A percentile compares a stretch with the other conserved stretches of the same genome.
phyloP scores from a whole-genome alignment of 92 coral and sea anemone species.

The Zoanthus solanderi region DNA sequence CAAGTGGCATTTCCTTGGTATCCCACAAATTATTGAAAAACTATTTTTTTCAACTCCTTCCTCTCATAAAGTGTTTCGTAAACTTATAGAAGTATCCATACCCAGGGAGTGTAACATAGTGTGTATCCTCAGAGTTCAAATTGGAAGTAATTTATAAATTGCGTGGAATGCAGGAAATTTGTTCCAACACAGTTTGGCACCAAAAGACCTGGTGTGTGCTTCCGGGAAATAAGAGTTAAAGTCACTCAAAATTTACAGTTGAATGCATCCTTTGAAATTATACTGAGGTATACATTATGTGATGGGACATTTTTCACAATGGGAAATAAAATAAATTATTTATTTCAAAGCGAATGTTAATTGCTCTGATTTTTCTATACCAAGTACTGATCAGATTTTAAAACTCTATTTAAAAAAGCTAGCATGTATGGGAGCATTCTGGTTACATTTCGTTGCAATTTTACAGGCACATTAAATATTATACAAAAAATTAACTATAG shows the following conservation, averaged over 20 bases:
- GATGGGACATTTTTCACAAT: neutral
- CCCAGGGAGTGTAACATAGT: slow-evolving; percentile 8
- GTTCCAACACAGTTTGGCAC: neutral
- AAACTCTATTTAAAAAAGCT: too few species aligned
- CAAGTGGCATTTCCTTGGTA: neutral
- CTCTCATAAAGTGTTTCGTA: neutral
- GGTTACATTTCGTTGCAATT: neutral
- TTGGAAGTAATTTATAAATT: neutral
- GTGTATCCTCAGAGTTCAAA: slow-evolving; percentile 8
- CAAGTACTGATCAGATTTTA: neutral
- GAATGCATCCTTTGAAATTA: neutral
- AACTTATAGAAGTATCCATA: neutral
- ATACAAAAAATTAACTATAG: neutral
- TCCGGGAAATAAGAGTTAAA: neutral
- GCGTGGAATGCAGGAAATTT: neutral
- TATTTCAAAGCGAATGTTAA: neutral
- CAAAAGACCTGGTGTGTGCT: neutral
- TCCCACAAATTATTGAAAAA: neutral
- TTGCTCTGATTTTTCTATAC: neutral
- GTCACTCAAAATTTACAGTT: neutral
- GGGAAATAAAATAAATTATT: neutral
- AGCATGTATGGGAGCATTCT: slow-evolving; percentile 1
- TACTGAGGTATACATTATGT: neutral
- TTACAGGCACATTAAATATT: neutral
- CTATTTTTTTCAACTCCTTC: neutral